Conservation (phyloP, 2,113 vertebrate genomes). For the Scomber japonicus region DNA sequence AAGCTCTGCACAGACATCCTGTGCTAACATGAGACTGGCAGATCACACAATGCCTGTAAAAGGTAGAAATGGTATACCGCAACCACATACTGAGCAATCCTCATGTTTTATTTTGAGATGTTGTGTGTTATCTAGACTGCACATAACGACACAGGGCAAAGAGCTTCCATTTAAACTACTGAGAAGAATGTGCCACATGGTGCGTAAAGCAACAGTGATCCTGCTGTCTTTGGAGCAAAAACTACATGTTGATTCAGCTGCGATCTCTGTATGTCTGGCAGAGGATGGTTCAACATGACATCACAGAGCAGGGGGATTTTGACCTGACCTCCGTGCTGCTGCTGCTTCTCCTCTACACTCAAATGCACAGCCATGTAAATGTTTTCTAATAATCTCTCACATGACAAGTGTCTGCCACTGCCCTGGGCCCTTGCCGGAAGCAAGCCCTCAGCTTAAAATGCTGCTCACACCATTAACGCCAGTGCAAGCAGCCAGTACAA, state of each 20-base stretch:
- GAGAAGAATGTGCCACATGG: constrained; percentile 9
- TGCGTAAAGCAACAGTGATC: constrained; percentile 20
- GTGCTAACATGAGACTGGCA: constrained; percentile 50
- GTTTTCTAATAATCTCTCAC: constrained; percentile 62
- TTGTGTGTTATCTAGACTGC: constrained; percentile 30
- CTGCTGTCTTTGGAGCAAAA: constrained; percentile 54
- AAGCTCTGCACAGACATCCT: constrained; percentile 62
- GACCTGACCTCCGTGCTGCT: constrained; percentile 43
- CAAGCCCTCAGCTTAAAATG: constrained; percentile 32
- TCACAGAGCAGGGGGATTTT: not conserved
- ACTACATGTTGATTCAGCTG: constrained; percentile 54
- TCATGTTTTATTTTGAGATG: constrained; percentile 52
- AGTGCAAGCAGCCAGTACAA: constrained; percentile 29
- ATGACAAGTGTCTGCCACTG: constrained; percentile 44
- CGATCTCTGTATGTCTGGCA: constrained; percentile 34
- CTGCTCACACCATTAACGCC: constrained; percentile 52
- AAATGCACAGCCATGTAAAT: constrained; percentile 51
- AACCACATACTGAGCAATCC: constrained; percentile 37
- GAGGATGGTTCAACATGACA: constrained; percentile 42
- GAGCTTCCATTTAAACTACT: constrained; percentile 19
- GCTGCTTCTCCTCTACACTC: constrained; percentile 22
- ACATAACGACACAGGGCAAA: constrained; percentile 35
- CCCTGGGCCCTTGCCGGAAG: constrained; percentile 37
- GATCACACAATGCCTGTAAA: constrained; percentile 54
- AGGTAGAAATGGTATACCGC: constrained; percentile 41